These are phyloP conservation scores for Halictus quadricinctus DNA, from an alignment of 2,888 invertebrate genomes.

Conservation along the genomic window DNA sequence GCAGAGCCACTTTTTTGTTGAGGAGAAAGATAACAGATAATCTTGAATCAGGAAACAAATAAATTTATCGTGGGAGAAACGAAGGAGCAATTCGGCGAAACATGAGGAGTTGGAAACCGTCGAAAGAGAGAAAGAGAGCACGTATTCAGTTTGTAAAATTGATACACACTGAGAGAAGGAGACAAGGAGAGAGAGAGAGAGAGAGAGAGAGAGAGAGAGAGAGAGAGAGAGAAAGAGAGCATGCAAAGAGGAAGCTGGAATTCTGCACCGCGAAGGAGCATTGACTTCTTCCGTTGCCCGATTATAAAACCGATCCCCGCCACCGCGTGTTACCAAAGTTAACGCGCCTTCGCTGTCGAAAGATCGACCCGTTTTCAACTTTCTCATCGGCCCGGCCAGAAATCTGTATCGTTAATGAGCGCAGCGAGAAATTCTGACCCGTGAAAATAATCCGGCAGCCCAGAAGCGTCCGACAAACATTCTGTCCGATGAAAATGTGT, in stretches of 20 bases:
- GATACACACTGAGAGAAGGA: neutral
- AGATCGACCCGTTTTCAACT: conserved; percentile 62
- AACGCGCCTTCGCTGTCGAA: conserved; percentile 47
- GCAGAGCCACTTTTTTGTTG: conserved; percentile 8
- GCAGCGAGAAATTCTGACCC: conserved; percentile 26
- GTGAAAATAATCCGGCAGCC: conserved; percentile 37
- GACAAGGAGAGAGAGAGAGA: neutral
- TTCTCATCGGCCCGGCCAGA: conserved; percentile 54
- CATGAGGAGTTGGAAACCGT: neutral
- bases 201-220: neutral
- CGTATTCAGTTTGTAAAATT: neutral
- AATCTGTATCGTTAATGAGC: conserved; percentile 58
- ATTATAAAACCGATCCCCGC: conserved; percentile 45
- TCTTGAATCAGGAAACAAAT: conserved; percentile 8
- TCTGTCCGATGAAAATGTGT: neutral
- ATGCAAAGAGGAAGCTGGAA: conserved; percentile 21
- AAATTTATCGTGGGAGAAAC: conserved; percentile 8
- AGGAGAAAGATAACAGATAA: conserved; percentile 2
- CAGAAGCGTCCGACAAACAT: neutral
- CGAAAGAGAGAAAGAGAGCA: neutral
- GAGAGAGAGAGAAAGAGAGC: neutral
- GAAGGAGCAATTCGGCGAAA: conserved; percentile 13
- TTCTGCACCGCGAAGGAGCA: conserved; percentile 39
- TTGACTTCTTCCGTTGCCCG: conserved; percentile 45
- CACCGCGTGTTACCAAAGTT: conserved; percentile 21